phyloP scores from a whole-genome alignment of 2,797 vertebrate genomes.

The Bradypodion pumilum region DNA sequence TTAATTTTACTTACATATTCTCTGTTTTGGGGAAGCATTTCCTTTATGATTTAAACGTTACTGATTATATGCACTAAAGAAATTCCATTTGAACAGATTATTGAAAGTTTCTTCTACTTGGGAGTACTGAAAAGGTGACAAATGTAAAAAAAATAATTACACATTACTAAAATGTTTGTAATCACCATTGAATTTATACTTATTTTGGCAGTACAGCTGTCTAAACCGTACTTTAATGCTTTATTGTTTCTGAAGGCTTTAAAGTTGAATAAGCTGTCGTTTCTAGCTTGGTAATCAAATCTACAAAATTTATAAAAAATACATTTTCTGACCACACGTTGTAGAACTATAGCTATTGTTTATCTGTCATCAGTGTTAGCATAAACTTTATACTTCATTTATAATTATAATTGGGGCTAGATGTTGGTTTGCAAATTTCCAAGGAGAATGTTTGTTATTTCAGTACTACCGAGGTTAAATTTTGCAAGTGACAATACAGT shows the following conservation, averaged over 20 bases:
- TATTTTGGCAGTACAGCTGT: background rate
- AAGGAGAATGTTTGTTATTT: background rate
- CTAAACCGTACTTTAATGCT: too few species aligned
- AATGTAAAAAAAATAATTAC: background rate
- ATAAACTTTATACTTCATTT: background rate
- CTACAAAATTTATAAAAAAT: background rate
- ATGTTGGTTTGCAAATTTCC: background rate
- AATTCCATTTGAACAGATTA: background rate
- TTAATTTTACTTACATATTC: background rate
- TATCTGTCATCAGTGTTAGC: background rate
- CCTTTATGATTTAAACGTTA: background rate
- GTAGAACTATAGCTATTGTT: background rate
- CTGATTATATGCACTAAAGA: background rate
- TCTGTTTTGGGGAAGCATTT: background rate
- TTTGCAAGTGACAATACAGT: background rate
- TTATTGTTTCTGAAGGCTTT: background rate
- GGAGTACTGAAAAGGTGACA: background rate
- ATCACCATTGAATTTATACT: background rate
- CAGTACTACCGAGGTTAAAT: background rate
- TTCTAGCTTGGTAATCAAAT: background rate
- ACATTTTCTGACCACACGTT: background rate
- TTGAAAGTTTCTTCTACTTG: background rate
- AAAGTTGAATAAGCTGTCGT: background rate
- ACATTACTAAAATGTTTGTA: background rate
- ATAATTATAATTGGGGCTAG: background rate